Evolutionary conservation across 1,140 invertebrate species (phyloP).

Genomic region (Bombus affinis): DNA sequence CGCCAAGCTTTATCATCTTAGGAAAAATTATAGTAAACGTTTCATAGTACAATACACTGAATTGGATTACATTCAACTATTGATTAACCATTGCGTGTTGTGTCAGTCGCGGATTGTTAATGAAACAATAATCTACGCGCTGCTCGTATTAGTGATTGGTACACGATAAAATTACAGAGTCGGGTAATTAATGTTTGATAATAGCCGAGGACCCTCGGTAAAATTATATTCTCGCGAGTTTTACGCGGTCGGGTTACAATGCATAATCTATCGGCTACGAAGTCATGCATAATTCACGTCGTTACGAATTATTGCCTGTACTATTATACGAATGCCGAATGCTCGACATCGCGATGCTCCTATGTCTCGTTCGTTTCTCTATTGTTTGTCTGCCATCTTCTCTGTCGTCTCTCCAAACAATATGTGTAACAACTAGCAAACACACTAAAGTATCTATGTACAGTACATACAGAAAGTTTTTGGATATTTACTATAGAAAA

Average conservation of each 20-base stretch:
- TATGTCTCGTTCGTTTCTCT: slow-evolving; percentile 2
- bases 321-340: slow-evolving; percentile 40
- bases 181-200: slow-evolving; percentile 62
- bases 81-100: slow-evolving; percentile 41
- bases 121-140: slow-evolving; percentile 62
- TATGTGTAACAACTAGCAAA: too few species aligned
- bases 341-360: background rate
- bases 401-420: background rate
- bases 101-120: slow-evolving; percentile 54
- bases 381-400: background rate
- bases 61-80: slow-evolving; percentile 47
- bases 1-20: background rate
- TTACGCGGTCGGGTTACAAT: slow-evolving; percentile 38
- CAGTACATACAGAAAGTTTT: too few species aligned
- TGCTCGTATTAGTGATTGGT: slow-evolving; percentile 40
- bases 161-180: slow-evolving; percentile 55
- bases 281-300: slow-evolving; percentile 55
- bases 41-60: background rate
- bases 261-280: slow-evolving; percentile 49
- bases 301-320: slow-evolving; percentile 56
- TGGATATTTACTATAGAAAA: too few species aligned
- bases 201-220: slow-evolving; percentile 28
- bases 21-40: background rate
- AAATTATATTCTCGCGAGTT: slow-evolving; percentile 67
- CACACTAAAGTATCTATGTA: too few species aligned